phyloP scores from a whole-genome alignment of 2,888 invertebrate species.

The Teleogryllus oceanicus region DNA sequence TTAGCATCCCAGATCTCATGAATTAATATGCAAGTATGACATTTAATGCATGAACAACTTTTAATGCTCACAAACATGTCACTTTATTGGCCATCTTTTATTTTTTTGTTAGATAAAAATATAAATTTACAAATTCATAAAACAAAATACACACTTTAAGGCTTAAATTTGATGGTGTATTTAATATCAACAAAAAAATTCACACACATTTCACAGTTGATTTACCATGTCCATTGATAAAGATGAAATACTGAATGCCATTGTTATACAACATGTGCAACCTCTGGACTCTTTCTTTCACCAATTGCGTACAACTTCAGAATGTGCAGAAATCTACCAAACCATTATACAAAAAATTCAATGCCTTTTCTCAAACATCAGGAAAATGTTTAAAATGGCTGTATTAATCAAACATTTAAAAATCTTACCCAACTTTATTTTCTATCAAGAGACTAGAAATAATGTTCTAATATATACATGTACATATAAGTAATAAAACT shows the following conservation, averaged over 20 bases:
- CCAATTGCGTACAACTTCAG: slow-evolving; percentile 98
- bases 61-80: too few relatives aligned
- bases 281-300: slow-evolving; percentile 95
- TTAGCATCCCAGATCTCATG: too few relatives aligned
- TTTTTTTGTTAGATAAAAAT: too few relatives aligned
- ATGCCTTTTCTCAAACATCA: slow-evolving; percentile 32
- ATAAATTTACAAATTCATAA: too few relatives aligned
- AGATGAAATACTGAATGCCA: slow-evolving; percentile 91
- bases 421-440: slow-evolving; percentile 87
- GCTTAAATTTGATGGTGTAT: too few relatives aligned
- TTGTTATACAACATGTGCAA: slow-evolving; percentile 83
- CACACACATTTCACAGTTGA: too few relatives aligned
- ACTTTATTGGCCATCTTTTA: too few relatives aligned
- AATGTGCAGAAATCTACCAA: slow-evolving; percentile 79
- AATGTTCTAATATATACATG: slow-evolving; percentile 90
- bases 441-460: slow-evolving; percentile 89
- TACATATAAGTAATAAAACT: slow-evolving; percentile 91
- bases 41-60: too few relatives aligned
- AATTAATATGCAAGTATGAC: too few relatives aligned
- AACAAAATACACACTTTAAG: too few relatives aligned
- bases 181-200: too few relatives aligned
- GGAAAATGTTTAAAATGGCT: too few relatives aligned
- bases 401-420: background rate
- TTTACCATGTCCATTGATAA: slow-evolving; percentile 50
- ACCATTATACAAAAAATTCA: slow-evolving; percentile 30